Evolutionary conservation across 2,113 vertebrate genomes (phyloP).

Genomic region (Amblyornis subalaris): DNA sequence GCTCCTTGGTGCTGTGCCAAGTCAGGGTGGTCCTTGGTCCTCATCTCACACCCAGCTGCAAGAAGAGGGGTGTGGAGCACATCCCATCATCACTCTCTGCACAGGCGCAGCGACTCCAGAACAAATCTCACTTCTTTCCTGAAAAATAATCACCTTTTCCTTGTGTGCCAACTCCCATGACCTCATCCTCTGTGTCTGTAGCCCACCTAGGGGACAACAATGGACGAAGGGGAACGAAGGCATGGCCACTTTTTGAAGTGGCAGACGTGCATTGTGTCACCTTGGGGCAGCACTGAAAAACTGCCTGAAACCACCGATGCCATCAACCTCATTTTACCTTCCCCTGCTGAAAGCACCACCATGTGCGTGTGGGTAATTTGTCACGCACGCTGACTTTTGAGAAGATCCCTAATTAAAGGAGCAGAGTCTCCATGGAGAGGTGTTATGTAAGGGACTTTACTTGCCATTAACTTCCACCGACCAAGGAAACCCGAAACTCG

Average conservation of each 20-base stretch:
- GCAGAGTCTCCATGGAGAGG: not conserved
- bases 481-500: not conserved
- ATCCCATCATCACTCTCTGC: not conserved
- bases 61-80: not conserved
- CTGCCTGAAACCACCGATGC: not conserved
- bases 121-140: not conserved
- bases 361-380: not conserved
- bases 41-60: not conserved
- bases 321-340: not conserved
- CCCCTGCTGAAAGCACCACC: not conserved
- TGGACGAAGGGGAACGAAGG: not conserved
- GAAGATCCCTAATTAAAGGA: conserved; percentile 35
- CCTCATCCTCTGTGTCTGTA: not conserved
- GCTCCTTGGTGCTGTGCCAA: rapidly evolving
- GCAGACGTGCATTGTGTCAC: not conserved
- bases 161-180: no score
- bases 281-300: not conserved
- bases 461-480: not conserved
- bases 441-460: not conserved
- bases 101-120: not conserved
- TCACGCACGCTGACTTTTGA: not conserved
- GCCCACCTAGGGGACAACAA: not conserved
- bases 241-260: rapidly evolving
- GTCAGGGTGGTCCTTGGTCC: not conserved
- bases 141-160: not conserved